Percentiles rank a stretch among this genome's conserved stretches.
phyloP scores from a whole-genome alignment of 2,113 vertebrate genomes.

The Tenebrosternarchus preto region DNA sequence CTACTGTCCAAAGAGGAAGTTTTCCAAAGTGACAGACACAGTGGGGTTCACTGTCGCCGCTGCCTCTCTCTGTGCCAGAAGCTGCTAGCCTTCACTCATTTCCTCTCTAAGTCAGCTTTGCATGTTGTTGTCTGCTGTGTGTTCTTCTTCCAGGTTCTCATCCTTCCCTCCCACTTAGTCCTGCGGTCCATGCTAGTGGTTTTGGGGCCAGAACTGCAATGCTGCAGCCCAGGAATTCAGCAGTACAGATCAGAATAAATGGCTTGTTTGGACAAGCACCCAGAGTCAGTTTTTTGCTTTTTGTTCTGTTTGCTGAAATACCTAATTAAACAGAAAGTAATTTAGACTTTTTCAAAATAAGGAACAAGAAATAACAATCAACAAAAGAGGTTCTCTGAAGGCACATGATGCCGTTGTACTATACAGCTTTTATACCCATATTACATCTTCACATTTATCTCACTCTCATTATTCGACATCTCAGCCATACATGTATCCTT shows the following conservation, averaged over 20 bases:
- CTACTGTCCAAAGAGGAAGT: conserved; percentile 66
- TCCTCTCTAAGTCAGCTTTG: conserved; percentile 70
- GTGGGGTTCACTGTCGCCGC: conserved; percentile 65
- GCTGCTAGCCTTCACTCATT: conserved; percentile 60
- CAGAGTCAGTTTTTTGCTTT: not conserved
- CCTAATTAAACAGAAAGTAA: not conserved
- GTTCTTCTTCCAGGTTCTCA: conserved; percentile 60
- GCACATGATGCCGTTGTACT: not conserved
- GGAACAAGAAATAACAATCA: not conserved
- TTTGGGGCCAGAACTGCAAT: conserved; percentile 67
- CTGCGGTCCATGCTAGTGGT: conserved; percentile 45
- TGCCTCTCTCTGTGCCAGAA: conserved; percentile 63
- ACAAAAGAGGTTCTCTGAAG: not conserved
- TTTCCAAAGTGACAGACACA: conserved; percentile 64
- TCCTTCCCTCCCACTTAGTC: not conserved
- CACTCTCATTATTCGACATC: not conserved
- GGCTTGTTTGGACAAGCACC: not conserved
- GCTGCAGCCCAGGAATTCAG: conserved; percentile 62
- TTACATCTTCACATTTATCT: not conserved
- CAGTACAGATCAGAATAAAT: conserved; percentile 10
- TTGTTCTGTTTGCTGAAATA: not conserved
- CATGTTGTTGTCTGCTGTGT: conserved; percentile 70
- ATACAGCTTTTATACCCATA: not conserved
- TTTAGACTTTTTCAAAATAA: not conserved
- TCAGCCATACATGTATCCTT: not conserved